Evolutionary conservation across 2,797 vertebrate species (phyloP).

Genomic region (Ptychobarbus kaznakovi): DNA sequence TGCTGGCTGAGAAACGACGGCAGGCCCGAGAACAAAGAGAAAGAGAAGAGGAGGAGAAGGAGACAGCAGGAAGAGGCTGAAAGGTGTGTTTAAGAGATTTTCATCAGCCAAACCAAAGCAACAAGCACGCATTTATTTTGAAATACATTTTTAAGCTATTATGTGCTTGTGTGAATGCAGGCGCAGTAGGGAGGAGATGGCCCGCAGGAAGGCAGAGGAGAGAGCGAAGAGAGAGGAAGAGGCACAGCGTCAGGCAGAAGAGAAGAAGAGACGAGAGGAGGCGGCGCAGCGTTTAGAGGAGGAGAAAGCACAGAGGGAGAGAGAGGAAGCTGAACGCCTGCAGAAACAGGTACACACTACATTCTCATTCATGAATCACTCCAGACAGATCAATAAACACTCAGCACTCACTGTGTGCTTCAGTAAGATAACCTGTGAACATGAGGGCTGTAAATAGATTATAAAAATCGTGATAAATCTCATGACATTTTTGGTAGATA

Average conservation of each 20-base stretch:
- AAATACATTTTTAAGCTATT: background rate
- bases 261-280: slow-evolving; percentile 73
- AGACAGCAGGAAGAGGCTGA: slow-evolving; percentile 86
- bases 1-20: slow-evolving; percentile 90
- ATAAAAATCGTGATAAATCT: background rate
- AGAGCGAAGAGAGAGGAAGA: slow-evolving; percentile 84
- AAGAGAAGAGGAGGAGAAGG: slow-evolving; percentile 86
- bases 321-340: slow-evolving; percentile 81
- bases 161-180: slow-evolving; percentile 71
- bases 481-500: background rate
- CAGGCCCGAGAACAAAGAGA: slow-evolving; percentile 93
- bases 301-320: slow-evolving; percentile 81
- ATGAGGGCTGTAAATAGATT: background rate
- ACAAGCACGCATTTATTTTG: background rate
- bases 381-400: background rate
- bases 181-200: slow-evolving; percentile 87
- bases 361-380: background rate
- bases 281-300: slow-evolving; percentile 79
- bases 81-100: slow-evolving; percentile 74
- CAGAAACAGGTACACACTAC: slow-evolving; percentile 84
- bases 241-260: slow-evolving; percentile 79
- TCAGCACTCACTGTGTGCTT: background rate
- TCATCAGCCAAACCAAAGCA: background rate
- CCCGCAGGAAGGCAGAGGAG: slow-evolving; percentile 88
- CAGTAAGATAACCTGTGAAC: background rate